These are phyloP conservation scores for Philaenus spumarius DNA, from an alignment of 1,140 invertebrate species.

Conservation along the genomic window DNA sequence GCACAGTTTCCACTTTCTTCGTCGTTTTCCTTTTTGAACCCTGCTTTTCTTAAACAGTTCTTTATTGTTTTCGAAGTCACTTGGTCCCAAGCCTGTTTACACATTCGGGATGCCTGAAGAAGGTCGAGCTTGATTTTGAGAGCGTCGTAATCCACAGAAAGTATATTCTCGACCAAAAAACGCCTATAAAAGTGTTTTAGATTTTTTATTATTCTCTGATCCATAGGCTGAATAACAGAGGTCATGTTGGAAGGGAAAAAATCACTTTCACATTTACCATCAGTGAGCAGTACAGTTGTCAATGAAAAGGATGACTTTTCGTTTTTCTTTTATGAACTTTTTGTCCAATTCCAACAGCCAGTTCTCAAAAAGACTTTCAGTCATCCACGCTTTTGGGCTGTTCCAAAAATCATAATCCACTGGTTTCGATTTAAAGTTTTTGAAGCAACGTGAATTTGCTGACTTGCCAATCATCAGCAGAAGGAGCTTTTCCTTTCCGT, in stretches of 20 bases:
- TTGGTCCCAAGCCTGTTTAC: slow-evolving; percentile 12
- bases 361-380: slow-evolving; percentile 11
- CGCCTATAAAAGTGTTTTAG: background rate
- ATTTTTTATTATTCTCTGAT: too few relatives aligned
- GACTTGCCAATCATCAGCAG: slow-evolving; percentile 3
- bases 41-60: slow-evolving; percentile 19
- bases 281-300: background rate
- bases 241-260: too few relatives aligned
- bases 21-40: slow-evolving; percentile 7
- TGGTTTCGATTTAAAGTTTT: background rate
- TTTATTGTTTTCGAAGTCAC: slow-evolving; percentile 13
- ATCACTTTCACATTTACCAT: too few relatives aligned
- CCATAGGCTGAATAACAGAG: background rate
- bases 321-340: slow-evolving; percentile 17
- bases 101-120: too few relatives aligned
- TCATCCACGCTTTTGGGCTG: background rate
- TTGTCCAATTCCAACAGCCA: slow-evolving; percentile 18
- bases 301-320: slow-evolving; percentile 8
- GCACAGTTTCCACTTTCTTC: slow-evolving; percentile 5
- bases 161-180: slow-evolving; percentile 1
- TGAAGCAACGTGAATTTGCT: background rate
- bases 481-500: slow-evolving; percentile 1
- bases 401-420: background rate
- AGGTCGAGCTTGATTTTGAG: background rate
- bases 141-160: background rate